Evolutionary conservation across 2,888 invertebrate genomes (phyloP), one percentile per base, ranked within the genome.

Genomic region (Tillus elongatus): DNA sequence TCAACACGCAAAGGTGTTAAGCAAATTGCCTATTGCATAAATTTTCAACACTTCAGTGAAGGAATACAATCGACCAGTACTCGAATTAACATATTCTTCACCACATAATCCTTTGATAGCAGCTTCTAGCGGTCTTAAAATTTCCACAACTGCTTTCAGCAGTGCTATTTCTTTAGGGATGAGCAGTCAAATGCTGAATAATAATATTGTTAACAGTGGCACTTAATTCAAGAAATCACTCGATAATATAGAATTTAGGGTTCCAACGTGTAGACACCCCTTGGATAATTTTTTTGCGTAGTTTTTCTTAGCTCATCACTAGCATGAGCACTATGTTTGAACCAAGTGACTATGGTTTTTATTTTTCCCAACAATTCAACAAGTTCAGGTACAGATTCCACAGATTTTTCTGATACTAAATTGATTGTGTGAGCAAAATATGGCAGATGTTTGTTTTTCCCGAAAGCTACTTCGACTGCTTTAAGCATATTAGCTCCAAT

Each of bases 51-150:
- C n/a, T n/a, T n/a, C n/a, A n/a, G n/a, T n/a, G n/a, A n/a, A n/a
- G n/a, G n/a, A n/a, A n/a, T n/a, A n/a, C n/a, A n/a, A n/a, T n/a
- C n/a, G n/a, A n/a, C n/a, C 24, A 19, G 24, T 19, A n/a, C 24
- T 19, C 24, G 24, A 19, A 19, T 6, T 19, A 8, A 19, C 24
- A 19, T 19, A 19, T 19, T 19, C 6, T 19, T 56, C 53, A 3
- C 52, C 52, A 10, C 49, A 54, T 30, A 56, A 42, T 57, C 56
- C 52, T 14, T 52, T 56, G 4, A 53, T 54, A n/a, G 52, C 53
- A 37, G 48, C 54, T 47, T 57, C 54, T 2, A 54, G 33, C 13
- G 51, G 55, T 3, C 42, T 46, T 33, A 56, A 30, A 36, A n/a
- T 46, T 39, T 32, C 6, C 13, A 32, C 6, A 6, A 32, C 15